A percentile compares a stretch with the other conserved stretches of the same genome.
These are phyloP conservation scores for Clarias macrocephalus DNA, from an alignment of 2,113 vertebrate species.

Conservation along the genomic window DNA sequence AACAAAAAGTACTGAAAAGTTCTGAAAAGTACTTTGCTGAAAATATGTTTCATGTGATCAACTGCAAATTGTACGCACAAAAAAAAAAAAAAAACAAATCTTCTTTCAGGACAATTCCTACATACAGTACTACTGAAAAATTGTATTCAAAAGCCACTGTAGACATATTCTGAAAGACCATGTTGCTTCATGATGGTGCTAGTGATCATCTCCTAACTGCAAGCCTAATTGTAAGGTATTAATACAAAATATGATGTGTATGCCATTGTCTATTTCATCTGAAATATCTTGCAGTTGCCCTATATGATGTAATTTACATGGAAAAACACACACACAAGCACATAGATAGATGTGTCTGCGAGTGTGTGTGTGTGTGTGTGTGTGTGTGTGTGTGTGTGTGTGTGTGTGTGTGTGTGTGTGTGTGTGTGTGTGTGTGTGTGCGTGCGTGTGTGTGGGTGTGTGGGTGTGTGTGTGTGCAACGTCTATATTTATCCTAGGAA, in stretches of 20 bases:
- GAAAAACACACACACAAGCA: neutral
- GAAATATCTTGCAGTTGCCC: neutral
- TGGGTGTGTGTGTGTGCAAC: neutral
- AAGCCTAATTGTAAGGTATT: neutral
- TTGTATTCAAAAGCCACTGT: neutral
- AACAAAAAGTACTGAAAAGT: no score
- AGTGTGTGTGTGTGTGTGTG: no score
- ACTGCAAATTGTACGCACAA: neutral
- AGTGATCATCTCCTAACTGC: neutral
- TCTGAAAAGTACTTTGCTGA: no score
- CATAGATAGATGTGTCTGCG: no score
- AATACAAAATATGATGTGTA: neutral
- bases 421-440: neutral
- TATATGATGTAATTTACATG: neutral
- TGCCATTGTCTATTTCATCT: neutral
- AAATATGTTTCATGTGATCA: neutral
- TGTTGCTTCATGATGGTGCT: constrained; percentile 18
- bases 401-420: neutral
- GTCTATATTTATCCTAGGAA: constrained; percentile 48
- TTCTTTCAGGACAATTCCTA: neutral
- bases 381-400: neutral
- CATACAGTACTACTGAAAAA: neutral
- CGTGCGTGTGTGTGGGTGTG: neutral
- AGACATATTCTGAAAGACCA: neutral
- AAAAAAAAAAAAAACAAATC: neutral